Conservation (phyloP, 64 coral and sea anemone genomes). For the Stichodactyla helianthus region DNA sequence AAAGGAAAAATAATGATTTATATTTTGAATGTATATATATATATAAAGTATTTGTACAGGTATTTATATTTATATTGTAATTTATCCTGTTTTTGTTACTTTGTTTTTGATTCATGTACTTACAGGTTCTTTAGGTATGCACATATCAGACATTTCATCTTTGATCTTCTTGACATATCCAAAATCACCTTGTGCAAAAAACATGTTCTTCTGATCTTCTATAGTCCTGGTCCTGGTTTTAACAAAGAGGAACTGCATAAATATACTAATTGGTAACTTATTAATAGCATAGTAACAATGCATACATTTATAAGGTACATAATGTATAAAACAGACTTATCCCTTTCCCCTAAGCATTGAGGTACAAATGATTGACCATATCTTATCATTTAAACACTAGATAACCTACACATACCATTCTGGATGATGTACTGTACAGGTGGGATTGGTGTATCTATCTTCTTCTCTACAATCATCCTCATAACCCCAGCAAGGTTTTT, state of each 20-base stretch:
- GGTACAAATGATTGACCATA: no score
- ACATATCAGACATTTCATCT: slow-evolving; percentile 38
- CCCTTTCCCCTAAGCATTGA: not conserved
- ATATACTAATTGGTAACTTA: no score
- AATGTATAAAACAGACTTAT: not conserved
- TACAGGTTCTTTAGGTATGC: slow-evolving; percentile 54
- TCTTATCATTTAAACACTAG: not conserved
- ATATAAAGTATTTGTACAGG: no score
- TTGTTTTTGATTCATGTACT: not conserved
- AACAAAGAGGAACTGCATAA: not conserved
- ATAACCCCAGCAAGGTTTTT: slow-evolving; percentile 65
- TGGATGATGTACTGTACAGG: slow-evolving; percentile 40
- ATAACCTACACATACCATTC: slow-evolving; percentile 25
- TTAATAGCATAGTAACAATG: no score
- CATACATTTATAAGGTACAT: no score
- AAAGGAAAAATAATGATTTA: no score
- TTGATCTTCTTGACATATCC: slow-evolving; percentile 80
- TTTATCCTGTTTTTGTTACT: not conserved
- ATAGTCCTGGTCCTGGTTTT: slow-evolving; percentile 28
- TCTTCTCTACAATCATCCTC: slow-evolving; percentile 39
- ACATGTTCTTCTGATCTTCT: slow-evolving; percentile 59
- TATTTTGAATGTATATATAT: no score
- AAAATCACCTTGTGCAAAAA: slow-evolving; percentile 92
- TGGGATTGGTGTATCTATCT: slow-evolving; percentile 43
- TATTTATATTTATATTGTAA: not conserved